Conservation (phyloP, 1,140 invertebrate species). For the Vollenhovia emeryi region DNA sequence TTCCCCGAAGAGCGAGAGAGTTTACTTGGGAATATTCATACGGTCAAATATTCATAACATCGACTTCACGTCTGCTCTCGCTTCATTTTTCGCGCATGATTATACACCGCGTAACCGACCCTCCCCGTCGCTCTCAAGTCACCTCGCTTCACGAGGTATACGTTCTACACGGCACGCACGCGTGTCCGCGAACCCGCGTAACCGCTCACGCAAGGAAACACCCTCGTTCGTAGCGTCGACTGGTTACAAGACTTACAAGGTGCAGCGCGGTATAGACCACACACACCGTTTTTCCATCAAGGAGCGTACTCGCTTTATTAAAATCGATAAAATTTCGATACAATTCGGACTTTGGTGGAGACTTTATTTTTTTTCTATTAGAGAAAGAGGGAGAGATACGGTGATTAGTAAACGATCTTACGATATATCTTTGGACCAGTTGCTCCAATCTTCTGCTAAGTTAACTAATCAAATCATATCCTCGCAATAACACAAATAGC, state of each 20-base stretch:
- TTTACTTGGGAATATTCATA: conserved; percentile 7
- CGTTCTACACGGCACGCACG: conserved; percentile 25
- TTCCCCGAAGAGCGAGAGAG: not conserved
- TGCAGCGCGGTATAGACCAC: not conserved
- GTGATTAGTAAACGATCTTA: not conserved
- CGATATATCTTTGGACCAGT: no score
- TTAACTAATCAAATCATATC: no score
- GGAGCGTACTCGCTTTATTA: not conserved
- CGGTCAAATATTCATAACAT: conserved; percentile 35
- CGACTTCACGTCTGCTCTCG: not conserved
- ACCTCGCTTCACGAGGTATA: conserved; percentile 24
- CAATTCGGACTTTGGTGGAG: not conserved
- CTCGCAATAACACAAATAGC: not conserved
- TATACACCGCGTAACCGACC: not conserved
- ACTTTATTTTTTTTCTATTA: not conserved
- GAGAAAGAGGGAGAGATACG: not conserved
- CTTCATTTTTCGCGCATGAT: conserved; percentile 25
- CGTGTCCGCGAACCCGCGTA: not conserved
- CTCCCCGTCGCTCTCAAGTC: conserved; percentile 9
- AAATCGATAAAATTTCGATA: not conserved
- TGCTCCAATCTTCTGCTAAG: no score
- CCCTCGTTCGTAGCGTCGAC: conserved; percentile 4
- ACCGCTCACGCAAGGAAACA: conserved; percentile 28
- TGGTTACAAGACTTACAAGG: not conserved
- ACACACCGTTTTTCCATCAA: not conserved